Base-by-base conservation (phyloP, 1,140 invertebrate species). In the Cherax quadricarinatus region DNA sequence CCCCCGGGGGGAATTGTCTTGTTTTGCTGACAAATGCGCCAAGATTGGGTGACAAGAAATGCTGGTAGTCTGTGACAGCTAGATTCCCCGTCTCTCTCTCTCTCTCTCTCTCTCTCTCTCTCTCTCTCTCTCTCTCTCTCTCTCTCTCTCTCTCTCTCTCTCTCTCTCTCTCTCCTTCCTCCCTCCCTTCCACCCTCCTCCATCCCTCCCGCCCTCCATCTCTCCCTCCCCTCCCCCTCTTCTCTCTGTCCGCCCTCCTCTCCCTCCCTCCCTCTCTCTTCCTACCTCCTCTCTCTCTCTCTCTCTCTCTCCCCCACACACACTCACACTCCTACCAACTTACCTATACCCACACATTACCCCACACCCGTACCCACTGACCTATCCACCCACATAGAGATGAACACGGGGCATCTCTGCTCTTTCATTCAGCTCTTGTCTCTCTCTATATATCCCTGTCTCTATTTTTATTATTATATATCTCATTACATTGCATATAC, bases 1-100 rank as follows among this genome's bases (percentile, higher is more conserved):
- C 70, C 62, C 16, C 83, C 83, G 30, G 6, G n/a, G 83, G 83
- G 83, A 85, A 85, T 48, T 85, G 83, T 70, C 83, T 85, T 85
- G 83, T 85, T 85, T 85, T 51, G 75, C 48, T 9, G 70, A 51
- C 70, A 75, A 70, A 75, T 75, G 70, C 18, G 4, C 24, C 70
- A 75, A 30, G 70, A 75, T 75, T 75, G 70, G 70, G 10, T 66
- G 62, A 30, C 70, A 24, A 75, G 70, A 75, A 75, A 24, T 14
- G 24, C 5, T 75, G 70, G 24, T 75, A 10, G 70, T 21, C 24
- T 75, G 21, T 66, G 62, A 66, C 21, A 57, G 53, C 53, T 66
- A 4, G 6, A 6, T 66, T 12, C 6, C 62, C 10, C 4, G 62
- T 4, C 53, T 57, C 53, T 57, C 53, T 57, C 53, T 57, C 7